Evolutionary conservation across 2,888 invertebrate genomes (phyloP), one percentile per base, ranked within the genome.

Genomic region (Drosophila algonquin): DNA sequence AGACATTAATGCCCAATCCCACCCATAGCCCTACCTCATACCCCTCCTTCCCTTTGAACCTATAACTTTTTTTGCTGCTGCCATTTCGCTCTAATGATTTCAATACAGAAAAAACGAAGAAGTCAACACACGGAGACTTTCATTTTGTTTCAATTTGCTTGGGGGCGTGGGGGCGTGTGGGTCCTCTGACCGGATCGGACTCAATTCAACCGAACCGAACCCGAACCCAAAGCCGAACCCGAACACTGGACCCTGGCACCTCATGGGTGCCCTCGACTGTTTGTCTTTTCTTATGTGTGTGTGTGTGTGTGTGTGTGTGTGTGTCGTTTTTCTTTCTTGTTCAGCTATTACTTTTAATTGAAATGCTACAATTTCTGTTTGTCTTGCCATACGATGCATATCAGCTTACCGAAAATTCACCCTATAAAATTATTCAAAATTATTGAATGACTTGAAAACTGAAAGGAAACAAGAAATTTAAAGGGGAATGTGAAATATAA

Each of bases 131-230:
- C 67, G 53, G 54, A 24, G 51, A 57, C 61, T 73, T 77, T 81
- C 79, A 77, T 84, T 81, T 87, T 84, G 84, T 87, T 81, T 83
- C 87, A 87, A 87, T 83, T 83, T 83, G 87, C 76, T 82, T 84
- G 72, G 77, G 85, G 83, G 77, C 87, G 87, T 84, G 84, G 7
- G 27, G 18, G 18, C 18, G 18, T 18, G 18, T 1, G 21, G 21
- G 21, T 27, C 27, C 73, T 61, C 81, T 62, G 61, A 64, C 70
- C 79, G 47, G 73, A 71, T 64, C 56, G 53, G 48, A 21, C 55
- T 14, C 44, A 67, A 67, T 51, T 67, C 55, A 67, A 54, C 64
- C 57, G 32, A 48, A 67, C 51, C 65, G 65, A 67, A 59, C 54
- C 54, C 44, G 69, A 60, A 24, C 18, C 9, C 18, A 9, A 30